Evolutionary conservation across 2,797 vertebrate species (phyloP), one percentile per base, ranked within the genome.

Genomic region (Cheirogaleus major): DNA sequence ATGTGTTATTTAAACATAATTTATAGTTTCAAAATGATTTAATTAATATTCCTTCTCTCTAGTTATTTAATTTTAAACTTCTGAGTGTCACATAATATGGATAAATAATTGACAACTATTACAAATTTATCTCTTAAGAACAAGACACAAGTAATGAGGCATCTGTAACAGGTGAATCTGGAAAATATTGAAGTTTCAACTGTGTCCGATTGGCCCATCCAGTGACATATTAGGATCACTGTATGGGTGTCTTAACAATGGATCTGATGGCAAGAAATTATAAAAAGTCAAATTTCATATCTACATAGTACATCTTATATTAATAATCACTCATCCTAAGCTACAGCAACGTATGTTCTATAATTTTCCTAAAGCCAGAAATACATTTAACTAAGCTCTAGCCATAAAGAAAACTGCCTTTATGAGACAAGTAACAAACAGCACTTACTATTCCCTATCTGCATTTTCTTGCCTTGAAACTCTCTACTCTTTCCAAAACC

Each of bases 11-110:
- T 80, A 83, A 65, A 90, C 38, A 82, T 73, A 73, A 73, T 0
- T 50, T 35, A 80, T 22, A 82, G 25, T 81, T 97, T 95, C 52
- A 78, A 89, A 94, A 67, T 8, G 32, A 50, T 79, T 67, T 70
- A 20, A 70, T 48, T 45, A 91, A 75, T 25, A 67, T 48, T 61
- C 15, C 57, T 15, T 73, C 8, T 87, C 52, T 80, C 41, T 78
- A 41, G 6, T 35, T 75, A 78, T 72, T 86, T 92, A 43, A 93
- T 83, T 86, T 82, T 69, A 92, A 87, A 65, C 20, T 27, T 87
- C 80, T 85, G 10, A 84, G 52, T 57, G 32, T 81, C 70, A 38
- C n/a, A 61, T 75, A n/a, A 59, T 73, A 35, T n/a, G 38, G 73
- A 32, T 65, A 73, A 88, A 76, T 32, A 93, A 88, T 11, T 88